Evolutionary conservation across 2,888 invertebrate genomes (phyloP), one percentile per base, ranked within the genome.

Genomic region (Campoplex nolae): DNA sequence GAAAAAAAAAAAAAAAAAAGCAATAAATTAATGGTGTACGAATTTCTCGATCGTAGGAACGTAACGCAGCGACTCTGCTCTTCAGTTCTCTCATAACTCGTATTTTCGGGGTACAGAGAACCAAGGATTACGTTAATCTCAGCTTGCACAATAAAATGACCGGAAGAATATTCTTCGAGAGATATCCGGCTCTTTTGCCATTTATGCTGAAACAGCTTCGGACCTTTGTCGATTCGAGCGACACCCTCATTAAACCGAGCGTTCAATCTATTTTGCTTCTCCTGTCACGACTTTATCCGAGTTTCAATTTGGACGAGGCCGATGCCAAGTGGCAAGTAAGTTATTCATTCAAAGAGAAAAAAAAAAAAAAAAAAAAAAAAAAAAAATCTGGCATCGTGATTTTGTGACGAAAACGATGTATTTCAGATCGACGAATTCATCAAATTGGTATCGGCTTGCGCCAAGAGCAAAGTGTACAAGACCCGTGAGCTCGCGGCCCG

Each of bases 11-110:
- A 42, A 42, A 42, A 42, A 38, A 38, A 23, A 23, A 23, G 23
- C 23, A 23, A 23, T 23, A 23, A 42, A 42, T 42, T 77, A 62
- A 62, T 62, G 28, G 45, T 51, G 6, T 28, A 77, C 51, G n/a
- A 23, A 51, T 42, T 9, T 35, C 2, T 35, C 4, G 35, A 23
- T 80, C 93, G 73, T 92, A 97, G 97, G 97, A 97, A 93, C 96
- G 98, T 87, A 99, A 99, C 94, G 97, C 98, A 0, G 97, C 98
- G 0, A 98, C 98, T 0, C 94, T 99, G 80, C 94, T 99, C 77
- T 97, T 98, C 93, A 97, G 98, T 86, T 96, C 98, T 3, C 95
- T 99, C 54, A 96, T 98, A 92, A 97, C 97, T 68, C 96, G 99
- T 88, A 97, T 98, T 89, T 99, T 99, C 95, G 99, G 99, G 2